A percentile compares a stretch with the other conserved stretches of the same genome.
phyloP scores from a whole-genome alignment of 2,113 vertebrate species.

The Elaphurus davidianus region DNA sequence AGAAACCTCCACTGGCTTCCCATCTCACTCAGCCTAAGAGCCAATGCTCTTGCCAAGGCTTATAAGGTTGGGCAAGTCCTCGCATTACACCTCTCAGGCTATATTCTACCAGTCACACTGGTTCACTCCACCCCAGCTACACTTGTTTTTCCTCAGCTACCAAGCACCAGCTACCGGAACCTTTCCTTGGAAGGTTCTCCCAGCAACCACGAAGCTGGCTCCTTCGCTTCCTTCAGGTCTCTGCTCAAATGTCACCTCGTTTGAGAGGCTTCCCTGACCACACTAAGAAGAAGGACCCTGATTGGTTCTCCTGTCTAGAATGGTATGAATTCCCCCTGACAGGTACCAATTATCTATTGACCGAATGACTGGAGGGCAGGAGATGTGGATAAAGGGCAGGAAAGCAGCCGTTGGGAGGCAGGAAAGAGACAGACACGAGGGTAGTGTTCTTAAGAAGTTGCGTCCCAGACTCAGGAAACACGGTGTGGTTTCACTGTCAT shows the following conservation, averaged over 20 bases:
- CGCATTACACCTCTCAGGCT: no score
- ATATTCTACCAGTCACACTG: no score
- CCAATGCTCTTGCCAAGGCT: neutral
- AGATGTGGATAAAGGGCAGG: neutral
- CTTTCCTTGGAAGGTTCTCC: neutral
- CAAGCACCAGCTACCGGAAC: neutral
- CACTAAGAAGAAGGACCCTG: neutral
- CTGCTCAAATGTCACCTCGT: neutral
- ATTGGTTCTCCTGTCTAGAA: neutral
- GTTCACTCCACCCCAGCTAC: neutral
- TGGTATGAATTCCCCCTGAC: neutral
- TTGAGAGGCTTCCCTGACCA: neutral
- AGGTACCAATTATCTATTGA: neutral
- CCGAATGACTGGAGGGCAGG: neutral
- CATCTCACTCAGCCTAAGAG: neutral
- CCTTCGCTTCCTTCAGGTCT: neutral
- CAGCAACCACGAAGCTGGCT: neutral
- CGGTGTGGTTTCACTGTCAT: neutral
- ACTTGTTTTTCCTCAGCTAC: neutral
- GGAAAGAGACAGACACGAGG: neutral
- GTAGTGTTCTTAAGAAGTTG: neutral
- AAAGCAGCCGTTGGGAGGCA: neutral
- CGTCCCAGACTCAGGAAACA: neutral
- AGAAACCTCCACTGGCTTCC: neutral
- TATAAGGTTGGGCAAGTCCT: neutral